Evolutionary conservation across 2,113 vertebrate genomes (phyloP).

Genomic region (Pitta sordida): DNA sequence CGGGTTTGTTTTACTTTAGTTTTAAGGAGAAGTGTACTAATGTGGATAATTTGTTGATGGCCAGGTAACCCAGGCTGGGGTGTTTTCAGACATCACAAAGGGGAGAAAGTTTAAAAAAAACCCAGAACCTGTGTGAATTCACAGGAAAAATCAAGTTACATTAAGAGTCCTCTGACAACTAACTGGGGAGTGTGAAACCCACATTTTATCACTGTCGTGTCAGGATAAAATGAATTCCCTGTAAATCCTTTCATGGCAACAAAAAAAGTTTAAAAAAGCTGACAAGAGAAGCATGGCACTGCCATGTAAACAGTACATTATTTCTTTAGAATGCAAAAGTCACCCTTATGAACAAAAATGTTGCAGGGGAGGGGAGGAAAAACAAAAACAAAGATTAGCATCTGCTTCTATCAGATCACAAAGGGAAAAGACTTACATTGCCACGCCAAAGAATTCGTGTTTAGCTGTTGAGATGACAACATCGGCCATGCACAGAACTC

Average conservation of each 20-base stretch:
- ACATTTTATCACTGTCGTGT: not conserved
- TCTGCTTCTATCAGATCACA: conserved; percentile 25
- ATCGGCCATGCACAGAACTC: conserved; percentile 84
- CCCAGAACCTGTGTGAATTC: not conserved
- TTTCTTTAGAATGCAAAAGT: not conserved
- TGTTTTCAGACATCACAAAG: conserved; percentile 25
- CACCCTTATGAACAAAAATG: not conserved
- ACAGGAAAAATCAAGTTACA: not conserved
- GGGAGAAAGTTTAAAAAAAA: conserved; percentile 3
- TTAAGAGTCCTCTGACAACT: not conserved
- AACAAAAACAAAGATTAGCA: conserved; percentile 27
- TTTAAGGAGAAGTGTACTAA: not conserved
- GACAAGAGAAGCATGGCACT: not conserved
- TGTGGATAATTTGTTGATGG: conserved; percentile 24
- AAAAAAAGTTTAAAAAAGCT: not conserved
- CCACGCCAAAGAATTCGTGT: conserved; percentile 96
- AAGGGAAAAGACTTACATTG: conserved; percentile 86
- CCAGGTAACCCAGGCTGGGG: conserved; percentile 26
- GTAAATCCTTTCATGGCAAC: not conserved
- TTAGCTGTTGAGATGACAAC: conserved; percentile 93
- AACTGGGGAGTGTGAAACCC: not conserved
- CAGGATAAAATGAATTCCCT: not conserved
- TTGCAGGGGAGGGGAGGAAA: not conserved
- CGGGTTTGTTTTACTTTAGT: not conserved
- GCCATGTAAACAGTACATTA: not conserved